Conservation (phyloP, 2,888 invertebrate species). For the Machimus rusticus region DNA sequence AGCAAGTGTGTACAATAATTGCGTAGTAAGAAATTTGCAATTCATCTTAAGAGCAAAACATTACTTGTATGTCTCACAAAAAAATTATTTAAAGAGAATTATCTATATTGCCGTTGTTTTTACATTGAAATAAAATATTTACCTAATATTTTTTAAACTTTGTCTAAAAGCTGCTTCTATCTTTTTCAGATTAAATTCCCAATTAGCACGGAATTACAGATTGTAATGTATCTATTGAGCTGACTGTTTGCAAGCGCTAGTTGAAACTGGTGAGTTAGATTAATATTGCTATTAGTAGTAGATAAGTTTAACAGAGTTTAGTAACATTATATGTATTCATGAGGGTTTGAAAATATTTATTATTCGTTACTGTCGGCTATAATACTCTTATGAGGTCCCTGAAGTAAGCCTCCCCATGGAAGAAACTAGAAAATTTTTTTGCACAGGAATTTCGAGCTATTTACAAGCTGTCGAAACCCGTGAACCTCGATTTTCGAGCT, state of each 20-base stretch:
- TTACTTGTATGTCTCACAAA: too few species aligned
- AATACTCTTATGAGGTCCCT: too few species aligned
- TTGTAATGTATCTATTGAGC: conserved; percentile 47
- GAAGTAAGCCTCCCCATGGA: too few species aligned
- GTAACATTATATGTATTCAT: background rate
- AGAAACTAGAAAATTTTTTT: too few species aligned
- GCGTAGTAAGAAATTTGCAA: too few species aligned
- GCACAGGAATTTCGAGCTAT: too few species aligned
- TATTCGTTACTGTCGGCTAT: too few species aligned
- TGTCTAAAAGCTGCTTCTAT: background rate
- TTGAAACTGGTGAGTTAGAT: conserved; percentile 42
- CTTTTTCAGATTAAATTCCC: conserved; percentile 53
- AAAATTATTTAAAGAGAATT: too few species aligned
- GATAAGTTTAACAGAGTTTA: background rate
- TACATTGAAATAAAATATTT: background rate
- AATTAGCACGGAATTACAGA: conserved; percentile 23
- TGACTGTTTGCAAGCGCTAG: conserved; percentile 45
- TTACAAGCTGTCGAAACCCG: too few species aligned
- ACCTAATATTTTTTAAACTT: background rate
- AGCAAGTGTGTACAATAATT: too few species aligned
- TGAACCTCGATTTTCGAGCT: too few species aligned
- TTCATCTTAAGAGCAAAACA: too few species aligned
- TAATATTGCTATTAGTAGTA: background rate
- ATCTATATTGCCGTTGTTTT: background rate
- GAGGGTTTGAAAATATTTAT: background rate